Evolutionary conservation across 2,113 vertebrate genomes (phyloP).

Genomic region (Hassar affinis): DNA sequence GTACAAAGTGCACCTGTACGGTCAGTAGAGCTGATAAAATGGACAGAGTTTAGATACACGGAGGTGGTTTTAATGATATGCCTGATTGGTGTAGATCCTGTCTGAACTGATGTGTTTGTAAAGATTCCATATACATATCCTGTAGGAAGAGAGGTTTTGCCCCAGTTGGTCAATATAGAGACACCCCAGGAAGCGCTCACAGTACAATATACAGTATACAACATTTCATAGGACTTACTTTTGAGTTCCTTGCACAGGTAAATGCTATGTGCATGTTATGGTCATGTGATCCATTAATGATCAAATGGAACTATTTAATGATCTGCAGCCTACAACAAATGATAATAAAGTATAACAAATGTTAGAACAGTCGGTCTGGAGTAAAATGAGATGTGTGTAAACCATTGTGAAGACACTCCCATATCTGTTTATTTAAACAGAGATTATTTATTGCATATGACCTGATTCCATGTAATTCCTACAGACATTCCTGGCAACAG

Average conservation of each 20-base stretch:
- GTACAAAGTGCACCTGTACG: no score
- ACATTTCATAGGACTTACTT: background rate
- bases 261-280: background rate
- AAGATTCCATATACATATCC: background rate
- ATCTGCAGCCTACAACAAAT: background rate
- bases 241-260: background rate
- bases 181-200: background rate
- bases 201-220: no score
- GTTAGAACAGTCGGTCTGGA: background rate
- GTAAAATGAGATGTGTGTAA: background rate
- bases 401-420: background rate
- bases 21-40: no score
- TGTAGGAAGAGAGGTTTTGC: background rate
- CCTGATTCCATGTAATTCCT: background rate
- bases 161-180: background rate
- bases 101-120: background rate
- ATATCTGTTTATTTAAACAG: background rate
- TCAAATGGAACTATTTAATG: background rate
- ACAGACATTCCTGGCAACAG: background rate
- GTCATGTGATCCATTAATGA: background rate
- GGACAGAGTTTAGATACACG: no score
- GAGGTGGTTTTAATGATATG: no score
- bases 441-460: background rate
- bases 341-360: background rate
- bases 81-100: no score